A percentile compares a stretch with the other conserved stretches of the same genome.
Evolutionary conservation across 2,888 invertebrate genomes (phyloP).

Genomic region (Hypselothyrea guttata): DNA sequence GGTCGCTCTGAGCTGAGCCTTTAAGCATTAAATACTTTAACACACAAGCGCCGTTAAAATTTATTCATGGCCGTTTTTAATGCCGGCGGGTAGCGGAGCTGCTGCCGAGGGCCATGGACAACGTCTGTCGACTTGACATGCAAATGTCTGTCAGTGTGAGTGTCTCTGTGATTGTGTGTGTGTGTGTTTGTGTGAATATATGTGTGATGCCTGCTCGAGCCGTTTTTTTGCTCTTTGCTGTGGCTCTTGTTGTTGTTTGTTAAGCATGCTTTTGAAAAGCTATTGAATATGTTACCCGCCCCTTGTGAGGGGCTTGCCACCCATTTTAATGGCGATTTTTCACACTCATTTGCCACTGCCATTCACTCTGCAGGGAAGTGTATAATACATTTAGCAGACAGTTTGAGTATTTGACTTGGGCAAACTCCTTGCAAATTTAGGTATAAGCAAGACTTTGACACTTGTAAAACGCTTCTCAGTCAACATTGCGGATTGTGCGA

Average conservation of each 20-base stretch:
- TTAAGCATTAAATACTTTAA: constrained; percentile 77
- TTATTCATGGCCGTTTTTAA: constrained; percentile 75
- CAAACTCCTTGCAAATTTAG: too few species aligned
- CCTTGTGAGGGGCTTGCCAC: constrained; percentile 18
- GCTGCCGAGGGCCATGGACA: constrained; percentile 16
- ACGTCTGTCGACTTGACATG: constrained; percentile 63
- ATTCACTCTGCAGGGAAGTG: constrained; percentile 9
- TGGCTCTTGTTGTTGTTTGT: constrained; percentile 42
- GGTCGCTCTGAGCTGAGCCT: constrained; percentile 66
- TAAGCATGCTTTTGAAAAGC: constrained; percentile 72
- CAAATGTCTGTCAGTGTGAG: constrained; percentile 51
- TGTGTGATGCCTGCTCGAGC: constrained; percentile 49
- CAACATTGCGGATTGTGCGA: too few species aligned
- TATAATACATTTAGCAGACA: constrained; percentile 7
- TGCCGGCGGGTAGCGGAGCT: constrained; percentile 45
- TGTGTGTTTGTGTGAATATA: constrained; percentile 8
- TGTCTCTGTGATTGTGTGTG: constrained; percentile 14
- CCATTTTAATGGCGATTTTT: constrained; percentile 66
- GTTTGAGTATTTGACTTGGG: neutral
- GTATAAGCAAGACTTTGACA: too few species aligned
- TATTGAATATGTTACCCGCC: constrained; percentile 66
- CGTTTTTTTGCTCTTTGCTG: constrained; percentile 31
- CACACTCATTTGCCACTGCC: constrained; percentile 59
- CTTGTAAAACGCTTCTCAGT: too few species aligned
- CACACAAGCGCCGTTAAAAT: constrained; percentile 74